Percentiles rank a stretch among this genome's conserved stretches.
Conservation (phyloP, 2,113 vertebrate genomes). For the Psittacus erithacus region DNA sequence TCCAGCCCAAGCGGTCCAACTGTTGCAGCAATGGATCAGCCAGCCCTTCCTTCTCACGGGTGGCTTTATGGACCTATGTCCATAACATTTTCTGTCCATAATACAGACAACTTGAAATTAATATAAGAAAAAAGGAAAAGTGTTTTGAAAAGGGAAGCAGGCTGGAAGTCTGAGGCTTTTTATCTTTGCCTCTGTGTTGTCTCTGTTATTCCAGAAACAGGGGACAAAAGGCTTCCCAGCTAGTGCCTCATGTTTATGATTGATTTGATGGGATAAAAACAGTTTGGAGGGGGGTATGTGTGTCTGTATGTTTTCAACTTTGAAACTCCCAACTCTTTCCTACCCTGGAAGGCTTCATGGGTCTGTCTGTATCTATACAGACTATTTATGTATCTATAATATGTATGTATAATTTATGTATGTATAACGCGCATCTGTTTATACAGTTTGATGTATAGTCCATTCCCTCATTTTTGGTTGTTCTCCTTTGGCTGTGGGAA, state of each 20-base stretch:
- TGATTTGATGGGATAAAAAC: neutral
- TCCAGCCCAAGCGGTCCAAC: fast-evolving
- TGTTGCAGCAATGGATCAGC: neutral
- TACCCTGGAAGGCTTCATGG: neutral
- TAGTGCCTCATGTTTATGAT: neutral
- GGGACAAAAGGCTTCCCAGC: neutral
- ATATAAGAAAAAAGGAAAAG: neutral
- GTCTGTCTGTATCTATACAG: neutral
- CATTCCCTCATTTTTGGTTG: neutral
- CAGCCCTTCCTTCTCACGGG: neutral
- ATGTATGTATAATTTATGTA: neutral
- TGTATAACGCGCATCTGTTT: neutral
- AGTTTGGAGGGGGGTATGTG: neutral
- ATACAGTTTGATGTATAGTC: neutral
- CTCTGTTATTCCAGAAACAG: neutral
- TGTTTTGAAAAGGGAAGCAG: neutral
- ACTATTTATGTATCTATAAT: neutral
- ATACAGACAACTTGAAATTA: neutral
- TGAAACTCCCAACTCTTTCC: neutral
- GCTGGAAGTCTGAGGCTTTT: neutral
- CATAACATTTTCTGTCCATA: neutral
- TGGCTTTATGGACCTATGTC: neutral
- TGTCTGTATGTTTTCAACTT: neutral
- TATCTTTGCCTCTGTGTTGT: neutral
- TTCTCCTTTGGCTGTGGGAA: neutral